These are phyloP conservation scores for Drosophila heteroneura DNA, from an alignment of 2,888 invertebrate species.

Conservation along the genomic window DNA sequence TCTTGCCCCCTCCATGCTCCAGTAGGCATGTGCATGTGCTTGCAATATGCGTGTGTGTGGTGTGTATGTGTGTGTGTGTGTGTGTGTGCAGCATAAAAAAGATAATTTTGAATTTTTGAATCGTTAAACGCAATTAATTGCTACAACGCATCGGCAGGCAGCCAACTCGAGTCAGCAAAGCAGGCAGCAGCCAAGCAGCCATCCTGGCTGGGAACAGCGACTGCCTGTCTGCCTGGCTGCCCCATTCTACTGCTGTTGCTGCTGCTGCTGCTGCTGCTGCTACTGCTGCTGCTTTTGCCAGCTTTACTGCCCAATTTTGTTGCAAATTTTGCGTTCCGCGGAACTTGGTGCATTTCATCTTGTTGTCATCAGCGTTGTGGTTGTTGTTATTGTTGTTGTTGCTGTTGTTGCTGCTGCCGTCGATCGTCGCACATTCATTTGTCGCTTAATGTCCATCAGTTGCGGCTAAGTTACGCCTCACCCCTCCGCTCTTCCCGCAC, in stretches of 20 bases:
- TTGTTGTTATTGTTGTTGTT: constrained; percentile 30
- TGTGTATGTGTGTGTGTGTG: constrained; percentile 18
- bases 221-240: constrained; percentile 31
- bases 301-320: constrained; percentile 79
- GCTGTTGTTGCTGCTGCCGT: constrained; percentile 50
- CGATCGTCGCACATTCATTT: constrained; percentile 79
- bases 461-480: constrained; percentile 23
- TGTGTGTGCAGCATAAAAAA: constrained; percentile 72
- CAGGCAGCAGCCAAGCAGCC: constrained; percentile 25
- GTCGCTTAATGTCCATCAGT: constrained; percentile 80
- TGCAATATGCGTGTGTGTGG: constrained; percentile 23
- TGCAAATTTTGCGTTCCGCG: constrained; percentile 80
- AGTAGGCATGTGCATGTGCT: constrained; percentile 9
- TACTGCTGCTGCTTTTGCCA: constrained; percentile 46
- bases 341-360: constrained; percentile 79
- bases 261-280: too few relatives aligned
- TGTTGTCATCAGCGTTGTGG: constrained; percentile 62
- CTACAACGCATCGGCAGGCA: constrained; percentile 72
- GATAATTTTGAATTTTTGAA: constrained; percentile 80
- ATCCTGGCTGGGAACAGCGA: constrained; percentile 62
- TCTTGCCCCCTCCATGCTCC: background rate
- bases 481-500: background rate
- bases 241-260: constrained; percentile 35
- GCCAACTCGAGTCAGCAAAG: constrained; percentile 13
- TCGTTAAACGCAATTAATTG: constrained; percentile 81